These are phyloP conservation scores for Eupithecia vulgata DNA, from an alignment of 2,888 invertebrate species.

Conservation along the genomic window DNA sequence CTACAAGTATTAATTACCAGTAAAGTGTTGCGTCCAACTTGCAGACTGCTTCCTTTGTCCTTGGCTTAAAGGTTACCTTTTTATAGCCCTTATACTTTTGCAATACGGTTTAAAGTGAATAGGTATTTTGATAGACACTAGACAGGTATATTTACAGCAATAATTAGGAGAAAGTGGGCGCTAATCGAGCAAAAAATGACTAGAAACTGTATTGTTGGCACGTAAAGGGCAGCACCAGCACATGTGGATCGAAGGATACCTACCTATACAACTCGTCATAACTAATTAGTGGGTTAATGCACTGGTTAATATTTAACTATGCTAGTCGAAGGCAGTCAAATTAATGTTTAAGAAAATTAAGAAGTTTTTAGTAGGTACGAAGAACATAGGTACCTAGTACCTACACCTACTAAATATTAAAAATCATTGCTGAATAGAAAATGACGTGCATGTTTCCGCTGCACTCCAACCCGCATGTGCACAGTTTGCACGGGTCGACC, in stretches of 20 bases:
- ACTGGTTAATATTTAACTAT: background rate
- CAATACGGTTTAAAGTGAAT: slow-evolving; percentile 30
- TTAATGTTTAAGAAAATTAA: background rate
- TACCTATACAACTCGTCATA: background rate
- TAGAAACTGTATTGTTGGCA: slow-evolving; percentile 55
- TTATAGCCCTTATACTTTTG: slow-evolving; percentile 15
- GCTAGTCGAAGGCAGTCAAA: background rate
- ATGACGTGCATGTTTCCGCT: background rate
- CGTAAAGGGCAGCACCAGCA: slow-evolving; percentile 73
- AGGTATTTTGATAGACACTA: slow-evolving; percentile 35
- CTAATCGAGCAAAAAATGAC: slow-evolving; percentile 58
- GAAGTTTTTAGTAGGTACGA: background rate
- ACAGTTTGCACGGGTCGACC: slow-evolving; percentile 38
- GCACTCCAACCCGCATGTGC: slow-evolving; percentile 11
- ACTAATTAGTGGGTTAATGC: background rate
- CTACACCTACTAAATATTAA: background rate
- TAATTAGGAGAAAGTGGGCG: slow-evolving; percentile 74
- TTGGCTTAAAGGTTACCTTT: slow-evolving; percentile 38
- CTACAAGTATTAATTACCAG: slow-evolving; percentile 38
- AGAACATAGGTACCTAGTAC: no score
- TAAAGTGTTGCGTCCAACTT: slow-evolving; percentile 28
- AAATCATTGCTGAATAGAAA: background rate
- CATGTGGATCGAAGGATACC: background rate
- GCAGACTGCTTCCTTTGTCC: slow-evolving; percentile 39
- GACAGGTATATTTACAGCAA: slow-evolving; percentile 36